Conservation (phyloP, 1,140 invertebrate species). For the Drosophila obscura region DNA sequence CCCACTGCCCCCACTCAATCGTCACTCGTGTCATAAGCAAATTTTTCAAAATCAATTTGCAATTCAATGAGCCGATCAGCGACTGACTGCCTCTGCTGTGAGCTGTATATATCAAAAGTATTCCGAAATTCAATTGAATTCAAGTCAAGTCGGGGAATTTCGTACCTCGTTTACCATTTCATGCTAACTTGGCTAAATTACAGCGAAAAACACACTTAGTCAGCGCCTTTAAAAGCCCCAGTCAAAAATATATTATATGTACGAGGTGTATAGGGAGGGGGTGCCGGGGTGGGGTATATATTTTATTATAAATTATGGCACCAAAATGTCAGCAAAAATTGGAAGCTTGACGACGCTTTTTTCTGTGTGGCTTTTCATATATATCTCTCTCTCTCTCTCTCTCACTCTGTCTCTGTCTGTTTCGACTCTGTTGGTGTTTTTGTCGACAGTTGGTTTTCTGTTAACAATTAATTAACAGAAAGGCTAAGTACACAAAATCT, state of each 20-base stretch:
- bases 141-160: slow-evolving; percentile 45
- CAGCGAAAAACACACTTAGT: slow-evolving; percentile 60
- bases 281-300: background rate
- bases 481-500: slow-evolving; percentile 28
- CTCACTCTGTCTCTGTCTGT: background rate
- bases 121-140: slow-evolving; percentile 57
- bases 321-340: slow-evolving; percentile 51
- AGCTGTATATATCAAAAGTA: slow-evolving; percentile 23
- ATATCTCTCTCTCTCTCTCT: background rate
- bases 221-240: slow-evolving; percentile 54
- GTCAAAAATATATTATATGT: slow-evolving; percentile 45
- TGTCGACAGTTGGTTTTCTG: slow-evolving; percentile 69
- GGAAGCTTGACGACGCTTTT: slow-evolving; percentile 36
- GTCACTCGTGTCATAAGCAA: slow-evolving; percentile 33
- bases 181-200: slow-evolving; percentile 69
- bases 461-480: slow-evolving; percentile 76
- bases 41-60: slow-evolving; percentile 58
- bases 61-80: slow-evolving; percentile 54
- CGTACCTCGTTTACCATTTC: slow-evolving; percentile 38
- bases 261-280: background rate
- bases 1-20: background rate
- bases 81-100: slow-evolving; percentile 24
- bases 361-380: background rate
- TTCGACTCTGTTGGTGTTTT: slow-evolving; percentile 3
- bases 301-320: slow-evolving; percentile 31